Base-by-base conservation (phyloP, 1,140 invertebrate species). In the Argopecten irradians region DNA sequence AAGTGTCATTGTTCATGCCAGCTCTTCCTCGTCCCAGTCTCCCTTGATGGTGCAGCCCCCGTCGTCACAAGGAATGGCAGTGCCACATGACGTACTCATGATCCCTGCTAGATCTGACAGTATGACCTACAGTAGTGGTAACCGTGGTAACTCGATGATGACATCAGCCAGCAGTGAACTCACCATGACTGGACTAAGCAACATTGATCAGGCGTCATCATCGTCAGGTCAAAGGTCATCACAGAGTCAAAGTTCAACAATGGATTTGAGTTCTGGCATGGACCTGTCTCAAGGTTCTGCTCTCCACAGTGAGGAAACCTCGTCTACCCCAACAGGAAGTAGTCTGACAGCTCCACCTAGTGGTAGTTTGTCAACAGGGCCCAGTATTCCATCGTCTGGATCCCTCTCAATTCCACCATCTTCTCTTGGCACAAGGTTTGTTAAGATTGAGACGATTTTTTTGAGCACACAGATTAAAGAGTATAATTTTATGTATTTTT, bases 1-100 rank as follows among this genome's bases (percentile, higher is more conserved):
- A 3, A 94, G 94, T 90, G 94, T 94, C 9, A 94, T 94, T 22
- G 93, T 94, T 22, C 94, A 94, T 88, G 92, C 93, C 11, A 93
- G 93, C 39, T 92, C 91, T 34, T 87, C 89, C 1, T 88, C 88
- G 19, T 83, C 84, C n/a, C 55, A 71, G 22, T 28, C 55, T 28
- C 55, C 55, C 55, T 16, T 88, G 28, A 36, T 71, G 22, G 35
- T 55, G 13, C 87, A 86, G 35, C 84, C 39, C 28, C 83, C 28
- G n/a, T 41, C 36, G 36, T 85, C 83, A 19, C 84, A 86, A 41
- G 55, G 86, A 82, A 55, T 32, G 32, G 32, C 46, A 84, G 19
- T 85, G 86, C n/a, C 33, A 86, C 55, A 71, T 16, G n/a, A 71
- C 22, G 55, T 71, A 28, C 55, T 71, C 22, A 71, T 71, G 55